phyloP scores from a whole-genome alignment of 1,140 invertebrate genomes.

The Agrypnia vestita region DNA sequence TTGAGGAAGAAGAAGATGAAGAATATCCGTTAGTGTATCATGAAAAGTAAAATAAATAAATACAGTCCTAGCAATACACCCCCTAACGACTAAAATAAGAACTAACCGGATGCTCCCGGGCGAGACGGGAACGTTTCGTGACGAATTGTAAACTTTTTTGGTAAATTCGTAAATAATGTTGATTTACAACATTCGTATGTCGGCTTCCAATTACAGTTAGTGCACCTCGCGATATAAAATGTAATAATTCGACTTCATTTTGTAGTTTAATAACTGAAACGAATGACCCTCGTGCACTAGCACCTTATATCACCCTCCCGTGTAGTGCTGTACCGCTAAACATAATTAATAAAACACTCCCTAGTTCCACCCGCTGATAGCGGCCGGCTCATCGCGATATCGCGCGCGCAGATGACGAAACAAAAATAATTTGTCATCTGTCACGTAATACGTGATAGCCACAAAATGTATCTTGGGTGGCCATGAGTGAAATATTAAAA shows the following conservation, averaged over 20 bases:
- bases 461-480: no score
- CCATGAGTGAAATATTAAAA: no score
- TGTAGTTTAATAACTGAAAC: conserved; percentile 5
- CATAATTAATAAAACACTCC: conserved; percentile 39
- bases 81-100: no score
- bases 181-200: no score
- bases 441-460: conserved; percentile 49
- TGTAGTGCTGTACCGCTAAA: conserved; percentile 1
- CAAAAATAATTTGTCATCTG: conserved; percentile 59
- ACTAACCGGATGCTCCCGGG: no score
- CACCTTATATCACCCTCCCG: conserved; percentile 3
- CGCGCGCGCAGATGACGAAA: conserved; percentile 19
- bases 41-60: conserved; percentile 2
- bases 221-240: conserved; percentile 3
- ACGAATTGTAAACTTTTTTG: no score
- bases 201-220: not conserved
- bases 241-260: conserved; percentile 7
- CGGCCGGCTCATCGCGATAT: conserved; percentile 12
- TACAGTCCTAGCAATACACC: not conserved
- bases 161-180: no score
- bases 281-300: conserved; percentile 33
- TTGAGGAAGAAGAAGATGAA: no score
- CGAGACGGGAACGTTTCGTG: no score
- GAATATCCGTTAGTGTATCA: no score
- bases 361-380: conserved; percentile 24